A percentile compares a stretch with the other conserved stretches of the same genome.
Conservation (phyloP, 2,888 invertebrate species). For the Melieria crassipennis region DNA sequence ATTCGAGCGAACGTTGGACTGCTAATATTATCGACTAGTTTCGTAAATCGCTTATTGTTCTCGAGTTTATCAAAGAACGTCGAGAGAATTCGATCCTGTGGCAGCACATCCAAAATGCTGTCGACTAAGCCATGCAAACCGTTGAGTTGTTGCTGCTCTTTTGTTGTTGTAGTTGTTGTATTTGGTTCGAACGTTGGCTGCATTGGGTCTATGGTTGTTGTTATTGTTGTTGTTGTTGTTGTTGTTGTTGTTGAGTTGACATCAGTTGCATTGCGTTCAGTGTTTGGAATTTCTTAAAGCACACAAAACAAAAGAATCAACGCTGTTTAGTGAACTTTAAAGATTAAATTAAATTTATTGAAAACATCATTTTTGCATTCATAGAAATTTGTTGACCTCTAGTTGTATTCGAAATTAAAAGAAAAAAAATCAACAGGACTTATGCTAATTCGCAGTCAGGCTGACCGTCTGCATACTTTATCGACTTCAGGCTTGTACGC, state of each 20-base stretch:
- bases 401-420: too few species aligned
- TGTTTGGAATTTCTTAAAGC: conserved; percentile 11
- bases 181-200: conserved; percentile 4
- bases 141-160: conserved; percentile 49
- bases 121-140: conserved; percentile 63
- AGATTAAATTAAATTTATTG: too few species aligned
- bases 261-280: neutral
- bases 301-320: neutral
- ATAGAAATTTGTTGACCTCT: too few species aligned
- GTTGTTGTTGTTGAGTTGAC: conserved; percentile 18
- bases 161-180: conserved; percentile 13
- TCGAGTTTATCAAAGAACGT: conserved; percentile 64
- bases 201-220: conserved; percentile 20
- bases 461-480: conserved; percentile 30
- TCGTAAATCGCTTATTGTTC: conserved; percentile 59
- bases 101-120: conserved; percentile 59
- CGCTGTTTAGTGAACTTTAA: too few species aligned
- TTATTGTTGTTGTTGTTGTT: neutral
- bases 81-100: conserved; percentile 63
- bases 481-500: conserved; percentile 26
- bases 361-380: too few species aligned
- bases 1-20: conserved; percentile 58
- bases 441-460: too few species aligned
- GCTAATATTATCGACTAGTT: conserved; percentile 59
- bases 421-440: too few species aligned